Evolutionary conservation across 2,888 invertebrate genomes (phyloP).

Genomic region (Allygus modestus): DNA sequence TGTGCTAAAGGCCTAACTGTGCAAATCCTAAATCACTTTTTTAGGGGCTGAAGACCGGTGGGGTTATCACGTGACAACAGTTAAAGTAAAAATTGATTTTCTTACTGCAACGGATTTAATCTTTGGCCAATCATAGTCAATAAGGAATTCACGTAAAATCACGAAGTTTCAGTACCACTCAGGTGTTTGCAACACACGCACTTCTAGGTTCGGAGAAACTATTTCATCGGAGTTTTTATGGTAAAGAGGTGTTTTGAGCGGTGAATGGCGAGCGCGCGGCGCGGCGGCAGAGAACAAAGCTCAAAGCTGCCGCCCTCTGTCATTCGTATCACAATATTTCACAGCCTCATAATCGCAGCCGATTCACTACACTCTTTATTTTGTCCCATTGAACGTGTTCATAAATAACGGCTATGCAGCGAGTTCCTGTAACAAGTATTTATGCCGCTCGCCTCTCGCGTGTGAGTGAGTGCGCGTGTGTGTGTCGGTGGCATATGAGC

Average conservation of each 20-base stretch:
- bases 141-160: no score
- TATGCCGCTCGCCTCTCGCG: slow-evolving; percentile 20
- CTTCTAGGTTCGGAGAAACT: slow-evolving; percentile 6
- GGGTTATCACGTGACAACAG: no score
- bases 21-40: no score
- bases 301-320: slow-evolving; percentile 49
- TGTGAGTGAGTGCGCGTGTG: slow-evolving; percentile 39
- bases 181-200: not conserved
- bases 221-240: slow-evolving; percentile 31
- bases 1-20: no score
- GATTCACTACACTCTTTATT: slow-evolving; percentile 51
- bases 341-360: slow-evolving; percentile 51
- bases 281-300: slow-evolving; percentile 61
- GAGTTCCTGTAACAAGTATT: slow-evolving; percentile 50
- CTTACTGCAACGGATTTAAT: no score
- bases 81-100: no score
- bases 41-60: no score
- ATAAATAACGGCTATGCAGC: slow-evolving; percentile 44
- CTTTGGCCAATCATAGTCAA: no score
- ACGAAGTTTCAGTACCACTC: not conserved
- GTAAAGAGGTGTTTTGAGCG: slow-evolving; percentile 43
- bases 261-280: slow-evolving; percentile 6
- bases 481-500: not conserved
- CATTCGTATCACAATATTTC: slow-evolving; percentile 49
- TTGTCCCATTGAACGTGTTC: slow-evolving; percentile 52